These are phyloP conservation scores for Maccullochella peelii DNA, from an alignment of 2,113 vertebrate genomes.

Conservation along the genomic window DNA sequence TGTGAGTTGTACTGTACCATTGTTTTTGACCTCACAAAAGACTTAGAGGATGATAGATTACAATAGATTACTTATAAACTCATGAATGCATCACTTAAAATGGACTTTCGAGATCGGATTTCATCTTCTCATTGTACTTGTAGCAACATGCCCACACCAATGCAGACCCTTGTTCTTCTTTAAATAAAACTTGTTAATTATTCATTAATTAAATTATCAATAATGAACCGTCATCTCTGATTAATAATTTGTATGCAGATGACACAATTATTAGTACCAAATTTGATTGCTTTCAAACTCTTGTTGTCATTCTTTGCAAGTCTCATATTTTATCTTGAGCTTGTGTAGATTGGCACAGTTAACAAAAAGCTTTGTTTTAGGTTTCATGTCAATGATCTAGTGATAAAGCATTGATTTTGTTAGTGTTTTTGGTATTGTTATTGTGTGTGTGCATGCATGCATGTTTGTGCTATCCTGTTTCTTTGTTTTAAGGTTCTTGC, in stretches of 20 bases:
- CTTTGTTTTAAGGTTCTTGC: too few species aligned
- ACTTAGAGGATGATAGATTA: too few species aligned
- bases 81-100: neutral
- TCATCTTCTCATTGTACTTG: neutral
- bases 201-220: neutral
- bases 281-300: too few species aligned
- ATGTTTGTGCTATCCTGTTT: too few species aligned
- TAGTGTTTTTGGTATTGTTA: too few species aligned
- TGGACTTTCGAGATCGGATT: neutral
- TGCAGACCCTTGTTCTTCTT: neutral
- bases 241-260: neutral
- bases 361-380: too few species aligned
- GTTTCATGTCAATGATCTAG: too few species aligned
- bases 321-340: neutral
- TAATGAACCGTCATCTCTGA: rapidly evolving
- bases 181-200: neutral
- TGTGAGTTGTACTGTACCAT: too few species aligned
- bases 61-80: neutral
- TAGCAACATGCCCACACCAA: neutral
- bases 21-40: too few species aligned
- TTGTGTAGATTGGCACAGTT: neutral
- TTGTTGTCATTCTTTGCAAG: neutral
- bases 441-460: too few species aligned
- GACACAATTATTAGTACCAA: neutral
- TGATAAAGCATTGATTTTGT: too few species aligned